These are phyloP conservation scores for Lepidochrysops patricia DNA, from an alignment of 2,888 invertebrate genomes.

Conservation along the genomic window DNA sequence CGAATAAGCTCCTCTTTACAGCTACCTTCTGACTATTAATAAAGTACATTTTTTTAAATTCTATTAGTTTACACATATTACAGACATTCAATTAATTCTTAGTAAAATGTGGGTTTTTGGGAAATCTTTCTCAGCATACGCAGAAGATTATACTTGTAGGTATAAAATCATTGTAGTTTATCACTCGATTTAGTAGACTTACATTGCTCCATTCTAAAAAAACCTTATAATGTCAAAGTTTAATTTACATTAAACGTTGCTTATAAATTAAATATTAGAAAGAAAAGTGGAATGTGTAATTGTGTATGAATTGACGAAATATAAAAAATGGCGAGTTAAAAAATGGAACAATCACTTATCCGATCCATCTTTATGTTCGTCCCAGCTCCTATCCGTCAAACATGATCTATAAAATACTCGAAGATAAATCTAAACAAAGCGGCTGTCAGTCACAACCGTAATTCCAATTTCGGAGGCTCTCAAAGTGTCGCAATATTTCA, in stretches of 20 bases:
- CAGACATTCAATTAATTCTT: background rate
- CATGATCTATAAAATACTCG: background rate
- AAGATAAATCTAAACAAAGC: background rate
- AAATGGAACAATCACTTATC: background rate
- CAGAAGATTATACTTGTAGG: background rate
- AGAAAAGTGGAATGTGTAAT: background rate
- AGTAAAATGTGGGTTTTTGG: background rate
- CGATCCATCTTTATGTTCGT: background rate
- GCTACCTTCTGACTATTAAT: background rate
- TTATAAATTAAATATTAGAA: background rate
- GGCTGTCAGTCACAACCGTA: background rate
- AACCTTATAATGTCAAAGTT: no score
- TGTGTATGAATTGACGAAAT: background rate
- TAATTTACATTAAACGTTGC: no score
- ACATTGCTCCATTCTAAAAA: background rate
- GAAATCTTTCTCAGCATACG: background rate
- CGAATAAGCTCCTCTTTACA: background rate
- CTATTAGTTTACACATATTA: background rate
- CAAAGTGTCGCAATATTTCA: slow-evolving; percentile 4
- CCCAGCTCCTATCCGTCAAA: background rate
- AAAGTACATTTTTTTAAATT: background rate
- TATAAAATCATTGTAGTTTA: background rate
- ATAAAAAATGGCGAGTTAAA: background rate
- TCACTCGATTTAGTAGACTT: background rate
- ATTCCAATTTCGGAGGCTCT: slow-evolving; percentile 6